Base-by-base conservation (phyloP, 2,113 vertebrate genomes). In the Numida meleagris region DNA sequence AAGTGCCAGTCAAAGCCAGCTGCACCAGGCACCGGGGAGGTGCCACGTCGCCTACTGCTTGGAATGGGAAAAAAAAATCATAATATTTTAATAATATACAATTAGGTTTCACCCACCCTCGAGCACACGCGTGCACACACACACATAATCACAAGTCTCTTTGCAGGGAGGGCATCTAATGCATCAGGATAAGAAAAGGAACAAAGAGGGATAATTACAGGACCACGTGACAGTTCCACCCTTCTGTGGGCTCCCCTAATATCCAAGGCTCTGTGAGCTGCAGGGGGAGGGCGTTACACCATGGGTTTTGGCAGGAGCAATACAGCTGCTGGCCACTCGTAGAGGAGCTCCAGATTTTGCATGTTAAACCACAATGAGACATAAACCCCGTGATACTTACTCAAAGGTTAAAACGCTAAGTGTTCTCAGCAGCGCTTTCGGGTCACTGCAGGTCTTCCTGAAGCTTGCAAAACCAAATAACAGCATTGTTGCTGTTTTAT, bases 11-110 rank as follows among this genome's bases (percentile, higher is more conserved):
- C 36, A 85, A 21, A 89, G 91, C 86, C 97, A 97, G 97, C 97
- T 97, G 97, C 94, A 88, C 40, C 0, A 89, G 83, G 3, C 92
- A 59, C 9, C 77, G 12, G 90, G 96, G 96, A 95, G 88, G 94
- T 59, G 90, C 71, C 5, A 20, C 9, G 12, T 45, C 31, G 81
- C 92, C 72, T 50, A 4, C 84, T 89, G 95, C 93, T 95, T 92
- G 91, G 78, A 45, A 72, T 11, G 51, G 73, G 65, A 55, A 51
- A 51, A 50, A 70, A 85, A 58, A 91, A 95, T 92, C 94, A 88
- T 48, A 97, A 97, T 97, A 97, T 97, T 97, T 95, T 96, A 97
- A 96, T 97, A 95, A 84, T 42, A 96, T 95, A 93, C 94, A 95
- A 96, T 97, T 96, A 96, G 84, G 85, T 29, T 79, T 86, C 65